Conservation (phyloP, 2,888 invertebrate genomes). For the Hedychridium roseum region DNA sequence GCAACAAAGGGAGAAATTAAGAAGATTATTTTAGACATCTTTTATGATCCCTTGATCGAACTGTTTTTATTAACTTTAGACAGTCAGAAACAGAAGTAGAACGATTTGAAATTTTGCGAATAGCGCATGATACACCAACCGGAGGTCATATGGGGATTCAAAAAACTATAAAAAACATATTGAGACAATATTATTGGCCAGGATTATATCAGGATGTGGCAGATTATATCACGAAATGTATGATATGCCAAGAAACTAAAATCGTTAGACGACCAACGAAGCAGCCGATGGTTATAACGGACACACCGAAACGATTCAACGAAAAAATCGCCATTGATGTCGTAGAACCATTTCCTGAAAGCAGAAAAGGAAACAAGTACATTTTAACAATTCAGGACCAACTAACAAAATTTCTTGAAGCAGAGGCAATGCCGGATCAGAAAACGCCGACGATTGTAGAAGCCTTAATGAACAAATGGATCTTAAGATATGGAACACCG, state of each 20-base stretch:
- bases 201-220: neutral
- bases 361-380: neutral
- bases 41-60: neutral
- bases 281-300: slow-evolving; percentile 1
- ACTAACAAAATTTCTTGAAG: neutral
- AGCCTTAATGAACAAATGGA: neutral
- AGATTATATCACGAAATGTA: neutral
- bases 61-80: neutral
- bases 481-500: neutral
- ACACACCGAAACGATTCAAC: neutral
- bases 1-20: no score
- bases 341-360: slow-evolving; percentile 2
- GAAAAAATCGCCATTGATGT: slow-evolving; percentile 3
- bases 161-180: neutral
- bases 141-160: no score
- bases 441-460: neutral
- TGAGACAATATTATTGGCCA: neutral
- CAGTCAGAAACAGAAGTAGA: neutral
- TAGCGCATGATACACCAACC: neutral
- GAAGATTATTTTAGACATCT: neutral
- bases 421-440: neutral
- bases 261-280: neutral
- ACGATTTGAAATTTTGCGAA: neutral
- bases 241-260: slow-evolving; percentile 3
- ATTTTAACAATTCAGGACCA: slow-evolving; percentile 3